Base-by-base conservation (phyloP, 2,113 vertebrate genomes). In the Periophthalmodon schlosseri region DNA sequence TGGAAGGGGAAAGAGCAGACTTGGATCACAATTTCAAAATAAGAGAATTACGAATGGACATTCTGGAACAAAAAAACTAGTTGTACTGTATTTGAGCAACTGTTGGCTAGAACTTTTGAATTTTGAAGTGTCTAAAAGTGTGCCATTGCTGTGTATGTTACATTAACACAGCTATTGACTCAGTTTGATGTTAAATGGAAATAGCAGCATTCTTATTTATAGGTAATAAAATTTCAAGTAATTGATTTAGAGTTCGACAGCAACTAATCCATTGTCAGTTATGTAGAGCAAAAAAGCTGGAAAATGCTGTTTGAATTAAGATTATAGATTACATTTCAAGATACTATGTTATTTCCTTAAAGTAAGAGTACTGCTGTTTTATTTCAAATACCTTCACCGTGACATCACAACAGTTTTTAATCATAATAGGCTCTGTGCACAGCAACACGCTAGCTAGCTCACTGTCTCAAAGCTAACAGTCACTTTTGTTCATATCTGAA, bases 401-500 rank as follows among this genome's bases (percentile, higher is more conserved):
- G 79, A 86, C 77, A 78, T 82, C 82, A 86, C 85, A 84, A 86
- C 23, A 8, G 61, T 74, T 71, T n/a, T n/a, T n/a, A n/a, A 83
- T 78, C 36, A 8, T 39, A 57, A 44, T 74, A 77, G n/a, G n/a
- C n/a, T n/a, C n/a, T n/a, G n/a, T n/a, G n/a, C n/a, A n/a, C n/a
- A n/a, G n/a, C n/a, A n/a, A n/a, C n/a, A n/a, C n/a, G n/a, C n/a
- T n/a, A n/a, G n/a, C n/a, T n/a, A n/a, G n/a, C n/a, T n/a, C n/a
- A n/a, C n/a, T n/a, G n/a, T n/a, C n/a, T n/a, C n/a, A n/a, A n/a
- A n/a, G n/a, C n/a, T n/a, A n/a, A n/a, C n/a, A n/a, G n/a, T n/a
- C n/a, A n/a, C n/a, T n/a, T n/a, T n/a, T n/a, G n/a, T n/a, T n/a
- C n/a, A n/a, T n/a, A n/a, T n/a, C n/a, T n/a, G n/a, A n/a, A n/a